These are phyloP conservation scores for Schlechtendalia chinensis DNA, from an alignment of 1,140 invertebrate species.

Conservation along the genomic window DNA sequence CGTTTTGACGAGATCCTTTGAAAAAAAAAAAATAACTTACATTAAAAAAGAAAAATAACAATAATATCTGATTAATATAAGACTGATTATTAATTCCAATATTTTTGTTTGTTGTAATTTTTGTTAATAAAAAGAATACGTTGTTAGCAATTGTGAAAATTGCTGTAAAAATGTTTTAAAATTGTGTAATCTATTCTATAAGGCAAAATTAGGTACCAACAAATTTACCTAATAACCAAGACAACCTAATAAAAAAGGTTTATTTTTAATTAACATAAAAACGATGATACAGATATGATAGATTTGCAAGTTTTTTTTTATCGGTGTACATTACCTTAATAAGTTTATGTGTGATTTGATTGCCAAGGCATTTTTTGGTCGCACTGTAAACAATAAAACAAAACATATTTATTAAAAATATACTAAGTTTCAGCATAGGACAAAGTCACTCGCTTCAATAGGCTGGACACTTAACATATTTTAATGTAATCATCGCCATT, in stretches of 20 bases:
- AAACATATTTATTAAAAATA: neutral
- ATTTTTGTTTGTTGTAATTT: slow-evolving; percentile 30
- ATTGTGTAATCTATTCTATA: slow-evolving; percentile 31
- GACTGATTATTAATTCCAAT: slow-evolving; percentile 35
- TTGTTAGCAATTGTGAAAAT: slow-evolving; percentile 11
- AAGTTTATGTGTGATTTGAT: slow-evolving; percentile 33
- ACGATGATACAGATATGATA: slow-evolving; percentile 41
- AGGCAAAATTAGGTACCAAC: slow-evolving; percentile 30
- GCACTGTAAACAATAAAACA: slow-evolving; percentile 32
- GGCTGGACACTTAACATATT: neutral
- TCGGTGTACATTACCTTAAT: slow-evolving; percentile 41
- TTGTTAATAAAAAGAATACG: slow-evolving; percentile 25
- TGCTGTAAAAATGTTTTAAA: slow-evolving; percentile 3
- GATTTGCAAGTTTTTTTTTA: slow-evolving; percentile 20
- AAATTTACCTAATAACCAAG: slow-evolving; percentile 44
- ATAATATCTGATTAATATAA: slow-evolving; percentile 27
- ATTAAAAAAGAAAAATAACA: slow-evolving; percentile 38
- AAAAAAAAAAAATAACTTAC: slow-evolving; percentile 30
- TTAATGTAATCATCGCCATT: neutral
- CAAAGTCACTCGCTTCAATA: neutral
- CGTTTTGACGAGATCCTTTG: slow-evolving; percentile 36
- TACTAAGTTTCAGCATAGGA: neutral
- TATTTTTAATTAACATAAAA: slow-evolving; percentile 20
- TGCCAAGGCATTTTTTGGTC: slow-evolving; percentile 35
- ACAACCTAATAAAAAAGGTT: slow-evolving; percentile 10